These are phyloP conservation scores for Emydoidea blandingii DNA, from an alignment of 2,797 vertebrate genomes.

Conservation along the genomic window DNA sequence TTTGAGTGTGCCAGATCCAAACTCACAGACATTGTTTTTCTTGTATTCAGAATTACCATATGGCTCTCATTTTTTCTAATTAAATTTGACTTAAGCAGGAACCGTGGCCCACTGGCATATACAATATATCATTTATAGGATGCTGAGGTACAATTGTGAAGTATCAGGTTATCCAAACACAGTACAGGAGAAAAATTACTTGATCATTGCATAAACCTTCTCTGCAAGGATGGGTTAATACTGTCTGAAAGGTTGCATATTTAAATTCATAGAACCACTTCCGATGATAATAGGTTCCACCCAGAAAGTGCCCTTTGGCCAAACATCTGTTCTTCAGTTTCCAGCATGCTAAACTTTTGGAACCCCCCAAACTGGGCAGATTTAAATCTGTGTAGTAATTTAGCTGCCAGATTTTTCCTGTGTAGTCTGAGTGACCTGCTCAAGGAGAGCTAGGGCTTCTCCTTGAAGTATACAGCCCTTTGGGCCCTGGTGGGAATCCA, in stretches of 20 bases:
- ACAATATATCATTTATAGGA: rapidly evolving
- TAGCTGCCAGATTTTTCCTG: neutral
- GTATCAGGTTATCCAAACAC: neutral
- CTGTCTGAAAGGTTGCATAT: neutral
- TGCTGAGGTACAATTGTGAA: neutral
- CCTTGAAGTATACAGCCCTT: neutral
- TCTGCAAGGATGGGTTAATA: neutral
- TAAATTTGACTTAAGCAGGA: constrained; percentile 46
- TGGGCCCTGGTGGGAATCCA: neutral
- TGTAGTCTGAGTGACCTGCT: neutral
- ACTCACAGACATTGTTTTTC: constrained; percentile 49
- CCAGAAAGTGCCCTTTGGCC: neutral
- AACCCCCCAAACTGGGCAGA: neutral
- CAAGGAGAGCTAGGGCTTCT: neutral
- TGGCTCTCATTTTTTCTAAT: constrained; percentile 30
- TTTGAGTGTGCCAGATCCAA: constrained; percentile 42
- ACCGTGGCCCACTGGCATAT: neutral
- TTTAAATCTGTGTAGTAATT: rapidly evolving
- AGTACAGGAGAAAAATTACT: neutral
- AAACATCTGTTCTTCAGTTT: neutral
- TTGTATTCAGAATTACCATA: constrained; percentile 35
- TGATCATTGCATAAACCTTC: neutral
- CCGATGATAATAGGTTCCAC: neutral
- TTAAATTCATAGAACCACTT: neutral
- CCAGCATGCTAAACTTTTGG: neutral